Evolutionary conservation across 1,140 invertebrate species (phyloP).

Genomic region (Archivesica marissinica): DNA sequence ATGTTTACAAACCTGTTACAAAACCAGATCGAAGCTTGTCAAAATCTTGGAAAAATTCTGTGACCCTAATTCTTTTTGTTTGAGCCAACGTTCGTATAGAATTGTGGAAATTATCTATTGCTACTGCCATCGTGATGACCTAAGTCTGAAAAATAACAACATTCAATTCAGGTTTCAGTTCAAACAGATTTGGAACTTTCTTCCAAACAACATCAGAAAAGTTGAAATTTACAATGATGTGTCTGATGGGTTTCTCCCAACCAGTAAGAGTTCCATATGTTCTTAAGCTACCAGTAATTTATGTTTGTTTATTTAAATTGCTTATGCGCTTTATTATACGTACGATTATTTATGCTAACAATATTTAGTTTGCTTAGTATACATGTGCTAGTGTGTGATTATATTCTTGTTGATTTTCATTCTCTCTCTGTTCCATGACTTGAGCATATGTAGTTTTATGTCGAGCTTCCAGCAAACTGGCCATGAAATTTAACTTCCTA

Average conservation of each 20-base stretch:
- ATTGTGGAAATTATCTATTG: conserved; percentile 75
- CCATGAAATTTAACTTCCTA: no score
- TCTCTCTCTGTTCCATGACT: no score
- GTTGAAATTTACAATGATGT: background rate
- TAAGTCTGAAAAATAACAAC: background rate
- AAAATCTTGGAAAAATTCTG: conserved; percentile 83
- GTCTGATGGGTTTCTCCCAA: background rate
- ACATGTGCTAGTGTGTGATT: no score
- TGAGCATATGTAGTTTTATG: no score
- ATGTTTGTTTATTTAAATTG: background rate
- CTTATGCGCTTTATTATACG: no score
- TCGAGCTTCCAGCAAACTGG: no score
- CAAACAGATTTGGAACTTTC: background rate
- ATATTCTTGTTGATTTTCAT: no score
- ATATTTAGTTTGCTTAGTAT: background rate
- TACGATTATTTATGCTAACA: no score
- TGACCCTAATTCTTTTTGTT: conserved; percentile 81
- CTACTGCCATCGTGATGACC: conserved; percentile 67
- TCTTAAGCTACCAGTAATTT: background rate
- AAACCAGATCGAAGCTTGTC: conserved; percentile 83
- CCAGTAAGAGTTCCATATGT: background rate
- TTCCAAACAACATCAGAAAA: background rate
- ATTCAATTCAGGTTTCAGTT: background rate
- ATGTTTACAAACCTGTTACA: conserved; percentile 78
- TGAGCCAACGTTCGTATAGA: conserved; percentile 78